Base-by-base conservation (phyloP, 2,797 vertebrate genomes). In the Artibeus lituratus region DNA sequence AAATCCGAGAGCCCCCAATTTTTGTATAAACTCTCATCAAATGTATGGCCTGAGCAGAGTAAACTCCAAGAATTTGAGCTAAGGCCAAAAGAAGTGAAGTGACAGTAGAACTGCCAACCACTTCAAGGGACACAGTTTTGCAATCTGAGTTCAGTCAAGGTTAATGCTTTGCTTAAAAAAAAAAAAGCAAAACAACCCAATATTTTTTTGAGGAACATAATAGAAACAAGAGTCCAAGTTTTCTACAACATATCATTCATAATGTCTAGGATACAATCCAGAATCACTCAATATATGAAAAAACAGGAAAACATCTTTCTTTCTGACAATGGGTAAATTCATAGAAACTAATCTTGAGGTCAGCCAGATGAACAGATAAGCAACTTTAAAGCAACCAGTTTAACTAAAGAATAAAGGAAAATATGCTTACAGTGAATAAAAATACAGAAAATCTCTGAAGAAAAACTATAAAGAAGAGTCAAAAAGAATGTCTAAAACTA, bases 121-220 rank as follows among this genome's bases (percentile, higher is more conserved):
- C 19, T 57, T 92, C 10, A 78, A 69, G 69, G 59, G 24, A 86
- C 65, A 94, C 1, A 76, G 77, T 37, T 73, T 53, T 91, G 37
- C 44, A 83, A 44, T 49, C 10, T 51, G 51, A 76, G 49, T 42
- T 94, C 29, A 59, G 14, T 8, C 65, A 94, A 90, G 44, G 24
- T 78, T 74, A 96, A 74, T 2, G 65, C 59, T 96, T 82, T 74
- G 51, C 32, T 95, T 94, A 82, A 74, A 86, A 65, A 49, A 76
- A 57, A 29, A 5, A 83, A 55, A n/a, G 7, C 80, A 26, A 84
- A 86, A 74, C 65, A 91, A 59, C 1, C n/a, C 19, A 70, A 65
- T 29, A 76, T 22, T 65, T 37, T 73, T 85, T 78, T 65, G 86
- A 94, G 21, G 39, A 82, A 49, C 12, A 12, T 37, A 90, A 86